These are phyloP conservation scores for Epistrophe eligans DNA, from an alignment of 2,888 invertebrate species.

Conservation along the genomic window DNA sequence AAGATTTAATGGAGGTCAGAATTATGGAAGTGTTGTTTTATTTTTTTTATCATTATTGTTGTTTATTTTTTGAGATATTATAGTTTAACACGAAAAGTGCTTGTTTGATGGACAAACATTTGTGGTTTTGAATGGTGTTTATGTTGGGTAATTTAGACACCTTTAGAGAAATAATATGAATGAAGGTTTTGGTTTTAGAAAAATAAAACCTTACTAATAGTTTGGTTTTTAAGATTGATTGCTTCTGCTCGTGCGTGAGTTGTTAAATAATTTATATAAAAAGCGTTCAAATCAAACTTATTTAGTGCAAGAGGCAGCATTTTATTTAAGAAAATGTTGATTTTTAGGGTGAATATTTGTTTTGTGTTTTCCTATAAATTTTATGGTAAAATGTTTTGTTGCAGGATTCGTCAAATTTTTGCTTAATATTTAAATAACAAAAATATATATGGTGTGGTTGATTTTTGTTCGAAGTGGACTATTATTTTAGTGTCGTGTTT, in stretches of 20 bases:
- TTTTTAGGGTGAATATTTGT: background rate
- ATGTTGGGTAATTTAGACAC: constrained; percentile 28
- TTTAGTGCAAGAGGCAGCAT: background rate
- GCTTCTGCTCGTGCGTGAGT: background rate
- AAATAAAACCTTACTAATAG: background rate
- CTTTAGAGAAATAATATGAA: background rate
- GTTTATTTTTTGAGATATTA: constrained; percentile 22
- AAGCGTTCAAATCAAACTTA: background rate
- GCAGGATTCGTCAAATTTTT: no score
- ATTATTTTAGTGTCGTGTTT: no score
- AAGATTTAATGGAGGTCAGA: constrained; percentile 1
- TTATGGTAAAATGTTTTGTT: no score
- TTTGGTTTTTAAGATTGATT: constrained; percentile 11
- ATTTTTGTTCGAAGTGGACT: no score
- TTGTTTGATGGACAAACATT: constrained; percentile 31
- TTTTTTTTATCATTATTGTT: background rate
- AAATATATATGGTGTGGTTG: no score
- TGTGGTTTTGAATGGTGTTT: constrained; percentile 28
- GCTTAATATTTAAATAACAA: no score
- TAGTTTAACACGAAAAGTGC: constrained; percentile 8
- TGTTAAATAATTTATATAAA: background rate
- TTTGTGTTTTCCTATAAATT: no score
- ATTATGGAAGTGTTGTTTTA: background rate
- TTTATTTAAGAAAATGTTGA: background rate
- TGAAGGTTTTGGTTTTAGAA: background rate